phyloP scores from a whole-genome alignment of 2,113 vertebrate genomes.

The Ciconia stormi region DNA sequence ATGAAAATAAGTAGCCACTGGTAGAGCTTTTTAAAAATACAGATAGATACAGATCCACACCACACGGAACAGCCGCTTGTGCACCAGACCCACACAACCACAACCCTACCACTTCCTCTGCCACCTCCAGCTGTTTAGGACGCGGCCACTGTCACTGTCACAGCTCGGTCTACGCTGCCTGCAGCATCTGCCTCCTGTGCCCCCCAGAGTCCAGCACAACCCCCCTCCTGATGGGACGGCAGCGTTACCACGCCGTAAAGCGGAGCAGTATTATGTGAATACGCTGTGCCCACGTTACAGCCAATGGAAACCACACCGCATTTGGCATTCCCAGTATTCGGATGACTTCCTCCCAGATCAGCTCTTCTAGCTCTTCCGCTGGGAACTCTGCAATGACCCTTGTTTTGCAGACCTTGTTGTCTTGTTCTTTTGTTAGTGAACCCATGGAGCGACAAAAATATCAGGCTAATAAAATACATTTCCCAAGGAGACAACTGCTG shows the following conservation, averaged over 20 bases:
- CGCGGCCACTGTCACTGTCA: not conserved
- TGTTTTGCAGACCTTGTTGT: not conserved
- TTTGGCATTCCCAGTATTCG: not conserved
- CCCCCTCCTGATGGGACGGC: not conserved
- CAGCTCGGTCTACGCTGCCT: rapidly evolving
- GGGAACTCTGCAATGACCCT: not conserved
- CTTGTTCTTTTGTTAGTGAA: not conserved
- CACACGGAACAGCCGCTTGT: not conserved
- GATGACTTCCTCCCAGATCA: not conserved
- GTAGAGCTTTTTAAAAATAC: not conserved
- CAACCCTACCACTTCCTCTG: not conserved
- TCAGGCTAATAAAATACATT: not conserved
- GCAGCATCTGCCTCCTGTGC: not conserved
- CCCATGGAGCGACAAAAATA: not conserved
- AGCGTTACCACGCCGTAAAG: not conserved
- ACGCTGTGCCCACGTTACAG: not conserved
- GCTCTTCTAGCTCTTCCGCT: not conserved
- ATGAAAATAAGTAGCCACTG: not conserved
- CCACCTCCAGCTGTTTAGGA: not conserved
- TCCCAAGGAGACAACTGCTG: not conserved
- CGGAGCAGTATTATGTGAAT: not conserved
- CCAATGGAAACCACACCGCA: rapidly evolving
- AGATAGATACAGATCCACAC: not conserved
- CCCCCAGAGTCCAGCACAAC: not conserved
- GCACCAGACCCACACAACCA: not conserved